Base-by-base conservation (phyloP, 2,797 vertebrate species). In the Hydrolagus colliei region DNA sequence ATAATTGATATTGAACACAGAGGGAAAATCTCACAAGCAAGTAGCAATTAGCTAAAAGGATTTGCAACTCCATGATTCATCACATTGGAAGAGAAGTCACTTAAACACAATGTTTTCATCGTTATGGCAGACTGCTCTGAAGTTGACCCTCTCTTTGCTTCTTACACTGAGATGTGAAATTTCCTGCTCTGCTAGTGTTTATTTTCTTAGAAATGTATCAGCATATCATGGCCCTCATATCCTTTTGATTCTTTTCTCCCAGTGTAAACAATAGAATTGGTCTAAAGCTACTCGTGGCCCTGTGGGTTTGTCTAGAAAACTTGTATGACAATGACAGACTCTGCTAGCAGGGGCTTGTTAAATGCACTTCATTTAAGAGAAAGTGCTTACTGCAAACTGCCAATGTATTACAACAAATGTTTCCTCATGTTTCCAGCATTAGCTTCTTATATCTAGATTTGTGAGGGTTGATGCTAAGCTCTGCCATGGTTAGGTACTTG, bases 1-100 rank as follows among this genome's bases (percentile, higher is more conserved):
- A 96, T 98, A 99, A 99, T 98, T 98, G 97, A 98, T 98, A 99
- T 98, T 97, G 97, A 97, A 98, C 96, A 96, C 91, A 93, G 95
- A 93, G 92, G 91, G 90, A 93, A 94, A 95, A 94, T 96, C 96
- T 96, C 96, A 94, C 95, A 95, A 95, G 95, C 95, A 96, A 96
- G 96, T 97, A 96, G 97, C 97, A 99, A 98, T 99, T 98, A 99
- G 96, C 96, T 96, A 97, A 97, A 97, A 97, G 96, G 96, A 96
- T 97, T 97, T 96, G 95, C 93, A 93, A 95, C 95, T 96, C 94
- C 93, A 93, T 95, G 96, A 97, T 96, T 97, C 96, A 97, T 97
- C 95, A 95, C 96, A 92, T 95, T 90, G 89, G 93, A 95, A 97
- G 96, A 95, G 92, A 96, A 97, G 95, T 96, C 93, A 95, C 96